These are phyloP conservation scores for Corythaeola cristata DNA, from an alignment of 2,113 vertebrate species.

Conservation along the genomic window DNA sequence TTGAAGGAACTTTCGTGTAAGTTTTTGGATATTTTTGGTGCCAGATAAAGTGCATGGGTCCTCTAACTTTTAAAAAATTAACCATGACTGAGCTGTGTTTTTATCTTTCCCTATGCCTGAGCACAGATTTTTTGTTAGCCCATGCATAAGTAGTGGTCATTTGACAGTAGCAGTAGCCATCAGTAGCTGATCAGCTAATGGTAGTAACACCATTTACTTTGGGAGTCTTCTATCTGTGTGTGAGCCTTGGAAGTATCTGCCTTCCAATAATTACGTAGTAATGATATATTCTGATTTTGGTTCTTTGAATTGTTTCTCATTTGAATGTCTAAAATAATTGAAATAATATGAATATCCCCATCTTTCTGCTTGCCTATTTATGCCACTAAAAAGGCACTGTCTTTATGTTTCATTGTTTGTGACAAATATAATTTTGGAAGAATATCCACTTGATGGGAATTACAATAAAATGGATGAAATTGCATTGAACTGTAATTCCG, in stretches of 20 bases:
- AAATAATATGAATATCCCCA: not conserved
- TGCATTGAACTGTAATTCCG: not conserved
- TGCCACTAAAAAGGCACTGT: not conserved
- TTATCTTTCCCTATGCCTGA: not conserved
- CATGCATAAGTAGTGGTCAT: rapidly evolving
- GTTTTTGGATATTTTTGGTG: not conserved
- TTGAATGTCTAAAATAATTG: not conserved
- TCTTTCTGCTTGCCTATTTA: not conserved
- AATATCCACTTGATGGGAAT: not conserved
- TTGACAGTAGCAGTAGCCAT: not conserved
- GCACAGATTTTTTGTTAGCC: not conserved
- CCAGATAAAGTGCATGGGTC: not conserved
- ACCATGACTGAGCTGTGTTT: not conserved
- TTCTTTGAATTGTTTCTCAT: not conserved
- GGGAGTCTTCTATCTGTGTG: not conserved
- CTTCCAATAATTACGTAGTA: not conserved
- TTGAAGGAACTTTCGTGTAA: not conserved
- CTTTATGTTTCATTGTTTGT: not conserved
- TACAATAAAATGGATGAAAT: not conserved
- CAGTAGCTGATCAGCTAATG: not conserved
- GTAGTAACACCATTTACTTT: not conserved
- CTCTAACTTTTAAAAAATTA: not conserved
- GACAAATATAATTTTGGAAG: not conserved
- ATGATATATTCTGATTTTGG: not conserved
- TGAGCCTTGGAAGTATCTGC: not conserved